Base-by-base conservation (phyloP, 1,140 invertebrate genomes). In the Lineus longissimus region DNA sequence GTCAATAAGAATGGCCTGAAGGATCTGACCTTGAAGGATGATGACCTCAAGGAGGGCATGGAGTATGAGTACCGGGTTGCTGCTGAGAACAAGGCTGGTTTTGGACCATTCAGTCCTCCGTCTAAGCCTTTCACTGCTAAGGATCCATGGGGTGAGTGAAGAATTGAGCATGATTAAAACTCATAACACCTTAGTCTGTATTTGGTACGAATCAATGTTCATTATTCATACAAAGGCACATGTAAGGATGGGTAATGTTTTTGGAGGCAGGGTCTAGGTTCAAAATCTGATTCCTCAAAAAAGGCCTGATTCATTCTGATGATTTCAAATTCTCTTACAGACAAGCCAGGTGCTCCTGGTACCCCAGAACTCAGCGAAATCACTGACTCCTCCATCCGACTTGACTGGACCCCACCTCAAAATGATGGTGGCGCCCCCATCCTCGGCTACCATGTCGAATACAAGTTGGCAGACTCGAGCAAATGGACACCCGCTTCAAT, bases 11-110 rank as follows among this genome's bases (percentile, higher is more conserved):
- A 95, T 76, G 92, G 94, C 25, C 68, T 77, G 11, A 65, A 73
- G 27, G 75, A 74, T 1, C 75, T 70, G 15, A 72, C 55, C 17
- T 76, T 73, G 55, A 73, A 63, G 15, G 72, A 78, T 1, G 74
- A 57, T 40, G 90, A 92, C 68, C 81, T 99, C 6, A 89, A 86
- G 2, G 94, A 98, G 83, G 94, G 93, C 31, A 91, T 95, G 74
- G 93, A 96, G 80, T 98, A 98, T 77, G 93, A 98, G 81, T 99
- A 99, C 86, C 87, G 97, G 61, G 88, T 99, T 0, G 91, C 92
- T 79, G 96, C 97, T 19, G 90, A 98, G 0, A 99, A 99, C 81
- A 95, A 96, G 76, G 95, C 92, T 30, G 97, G 96, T 29, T 87
- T 88, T 61, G 92, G 95, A 66, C 93, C 96, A 81, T 95, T 95